A percentile compares a stretch with the other conserved stretches of the same genome.
phyloP scores from a whole-genome alignment of 2,797 vertebrate species.

The Gila robusta region DNA sequence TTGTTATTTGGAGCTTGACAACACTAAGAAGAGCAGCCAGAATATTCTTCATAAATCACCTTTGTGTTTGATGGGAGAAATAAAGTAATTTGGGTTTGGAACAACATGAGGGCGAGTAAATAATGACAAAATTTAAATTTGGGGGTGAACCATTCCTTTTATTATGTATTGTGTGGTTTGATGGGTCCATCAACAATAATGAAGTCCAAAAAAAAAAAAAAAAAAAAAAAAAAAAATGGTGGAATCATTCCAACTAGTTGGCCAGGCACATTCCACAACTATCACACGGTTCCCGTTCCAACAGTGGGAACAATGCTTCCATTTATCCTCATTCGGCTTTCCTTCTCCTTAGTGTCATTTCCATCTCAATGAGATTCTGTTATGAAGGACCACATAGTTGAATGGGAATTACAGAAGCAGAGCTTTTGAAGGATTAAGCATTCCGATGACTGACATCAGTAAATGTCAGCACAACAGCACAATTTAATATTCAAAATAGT shows the following conservation, averaged over 20 bases:
- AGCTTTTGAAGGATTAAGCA: constrained; percentile 57
- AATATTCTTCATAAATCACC: not conserved
- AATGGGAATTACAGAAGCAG: constrained; percentile 43
- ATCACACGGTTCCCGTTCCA: constrained; percentile 29
- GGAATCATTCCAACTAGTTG: constrained; percentile 32
- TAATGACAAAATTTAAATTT: not conserved
- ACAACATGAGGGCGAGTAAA: not conserved
- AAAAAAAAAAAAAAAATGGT: constrained; percentile 18
- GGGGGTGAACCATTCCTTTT: not conserved
- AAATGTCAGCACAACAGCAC: constrained; percentile 57
- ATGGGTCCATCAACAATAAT: constrained; percentile 13
- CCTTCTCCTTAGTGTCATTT: constrained; percentile 53
- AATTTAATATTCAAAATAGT: constrained; percentile 59
- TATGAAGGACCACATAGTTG: constrained; percentile 47
- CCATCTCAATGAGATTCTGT: constrained; percentile 43
- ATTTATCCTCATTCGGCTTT: constrained; percentile 29
- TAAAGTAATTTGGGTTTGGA: not conserved
- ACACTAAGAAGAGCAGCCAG: not conserved
- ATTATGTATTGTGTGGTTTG: constrained; percentile 17
- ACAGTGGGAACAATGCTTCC: constrained; percentile 39
- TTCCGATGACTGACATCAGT: constrained; percentile 52
- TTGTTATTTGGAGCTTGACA: not conserved
- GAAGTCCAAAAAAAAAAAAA: too few species aligned
- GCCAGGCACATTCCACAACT: constrained; percentile 23
- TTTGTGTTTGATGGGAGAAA: not conserved